Conservation (phyloP, 2,888 invertebrate genomes). For the Napeogenes sylphis region DNA sequence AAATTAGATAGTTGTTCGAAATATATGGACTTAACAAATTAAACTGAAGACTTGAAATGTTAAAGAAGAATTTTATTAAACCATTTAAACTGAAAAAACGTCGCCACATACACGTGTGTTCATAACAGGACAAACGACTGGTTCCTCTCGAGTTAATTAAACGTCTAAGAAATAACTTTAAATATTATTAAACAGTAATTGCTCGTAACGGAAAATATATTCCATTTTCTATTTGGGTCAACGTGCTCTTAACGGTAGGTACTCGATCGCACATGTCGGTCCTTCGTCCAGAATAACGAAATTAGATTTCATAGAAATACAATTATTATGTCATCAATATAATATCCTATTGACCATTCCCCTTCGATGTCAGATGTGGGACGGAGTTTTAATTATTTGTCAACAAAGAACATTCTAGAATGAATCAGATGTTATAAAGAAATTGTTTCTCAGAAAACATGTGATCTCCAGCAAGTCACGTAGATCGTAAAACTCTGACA, state of each 20-base stretch:
- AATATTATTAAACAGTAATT: constrained; percentile 42
- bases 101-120: constrained; percentile 51
- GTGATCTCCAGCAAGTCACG: constrained; percentile 38
- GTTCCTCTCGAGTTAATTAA: constrained; percentile 58
- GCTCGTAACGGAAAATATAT: constrained; percentile 12
- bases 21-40: too few relatives aligned
- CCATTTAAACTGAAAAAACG: not conserved
- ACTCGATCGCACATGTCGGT: constrained; percentile 4
- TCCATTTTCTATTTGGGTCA: constrained; percentile 22
- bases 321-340: constrained; percentile 1
- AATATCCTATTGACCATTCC: not conserved
- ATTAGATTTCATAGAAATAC: constrained; percentile 3
- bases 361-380: too few relatives aligned
- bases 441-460: constrained; percentile 6
- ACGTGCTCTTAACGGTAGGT: not conserved
- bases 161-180: constrained; percentile 46
- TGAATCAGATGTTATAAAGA: not conserved
- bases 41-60: not conserved
- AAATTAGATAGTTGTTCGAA: too few relatives aligned
- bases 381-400: too few relatives aligned
- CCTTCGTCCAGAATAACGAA: not conserved
- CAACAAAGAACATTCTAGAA: too few relatives aligned
- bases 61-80: not conserved
- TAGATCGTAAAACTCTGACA: constrained; percentile 60
- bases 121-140: constrained; percentile 40